Base-by-base conservation (phyloP, 2,113 vertebrate species). In the Vulpes vulpes region DNA sequence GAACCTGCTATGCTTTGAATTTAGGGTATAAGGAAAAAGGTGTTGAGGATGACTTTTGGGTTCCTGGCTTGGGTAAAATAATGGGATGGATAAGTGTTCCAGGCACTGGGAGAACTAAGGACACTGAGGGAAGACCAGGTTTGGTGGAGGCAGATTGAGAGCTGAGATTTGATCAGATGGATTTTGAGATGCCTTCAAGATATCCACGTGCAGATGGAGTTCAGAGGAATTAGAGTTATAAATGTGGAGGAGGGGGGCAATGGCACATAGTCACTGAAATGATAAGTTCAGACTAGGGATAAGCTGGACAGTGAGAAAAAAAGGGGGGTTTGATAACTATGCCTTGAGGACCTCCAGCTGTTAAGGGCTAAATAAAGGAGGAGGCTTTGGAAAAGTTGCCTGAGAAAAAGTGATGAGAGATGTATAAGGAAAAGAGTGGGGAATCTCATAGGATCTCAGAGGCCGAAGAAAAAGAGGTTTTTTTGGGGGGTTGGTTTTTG, bases 31-130 rank as follows among this genome's bases (percentile, higher is more conserved):
- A 79, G 53, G 0, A 57, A 60, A 88, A 93, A 79, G 32, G 19
- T 89, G 9, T 67, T 9, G 80, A 59, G 53, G 59, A 84, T 85
- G 51, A 80, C 73, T 89, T 91, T 22, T 74, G 25, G 16, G 10
- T 90, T 96, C 94, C 83, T 95, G 65, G 23, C 73, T 95, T 89
- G 38, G 81, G n/a, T 86, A 23, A 81, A 67, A 38, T 60, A 90
- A 81, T 38, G 65, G 19, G 64, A 62, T 92, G 15, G 25, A 22
- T 49, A 25, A 95, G 90, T 43, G 27, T 89, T 11, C 9, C n/a
- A 86, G n/a, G 38, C 51, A 17, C 27, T 67, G 30, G 80, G 73
- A 89, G 55, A 62, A 23, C 51, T 81, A 14, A 89, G 78, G 35
- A 20, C 12, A 2, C 20, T 88, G 32, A 43, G 57, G 64, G 19